Evolutionary conservation across 2,113 vertebrate species (phyloP), one percentile per base, ranked within the genome.

Genomic region (Podarcis muralis): DNA sequence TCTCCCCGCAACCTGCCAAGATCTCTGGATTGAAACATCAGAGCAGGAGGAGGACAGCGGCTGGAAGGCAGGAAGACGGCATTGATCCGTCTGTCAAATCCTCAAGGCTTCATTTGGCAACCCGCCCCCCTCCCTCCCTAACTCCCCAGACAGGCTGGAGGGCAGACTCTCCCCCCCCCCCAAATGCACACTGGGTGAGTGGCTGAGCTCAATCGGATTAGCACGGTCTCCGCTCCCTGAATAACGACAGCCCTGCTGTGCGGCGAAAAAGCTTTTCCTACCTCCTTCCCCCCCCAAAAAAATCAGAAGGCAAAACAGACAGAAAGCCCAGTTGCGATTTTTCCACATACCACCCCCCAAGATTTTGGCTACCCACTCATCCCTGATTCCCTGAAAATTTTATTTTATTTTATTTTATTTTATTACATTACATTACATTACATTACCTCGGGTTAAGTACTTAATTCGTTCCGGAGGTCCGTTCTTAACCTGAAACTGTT

Each of bases 1-100:
- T 93, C 75, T 62, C 90, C 82, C 77, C 79, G 83, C 78, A 3
- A 23, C 9, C 74, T 84, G 85, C 87, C 92, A 81, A 30, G 27
- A 0, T n/a, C 91, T 90, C 87, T 30, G 75, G 93, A 94, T 95
- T 94, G 93, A 94, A 94, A 93, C 90, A 94, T 94, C 94, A 94
- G 40, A 4, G 69, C 2, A 0, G 79, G 87, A 0, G 2, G 85
- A 11, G 43, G 43, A 48, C 43, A 48, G 43, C 1, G 9, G 43
- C 43, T 48, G 8, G 37, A 48, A 78, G 62, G 59, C 6, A 62
- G 89, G 76, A 87, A 84, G 87, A n/a, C 15, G 0, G 1, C 48
- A 90, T 90, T 18, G 71, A 87, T 90, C 48, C n/a, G 30, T 20
- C 82, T 88, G 84, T 69, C 48, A 57, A 62, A 83, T 6, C 65